phyloP scores from a whole-genome alignment of 1,140 invertebrate genomes.

The Dufourea novaeangliae region DNA sequence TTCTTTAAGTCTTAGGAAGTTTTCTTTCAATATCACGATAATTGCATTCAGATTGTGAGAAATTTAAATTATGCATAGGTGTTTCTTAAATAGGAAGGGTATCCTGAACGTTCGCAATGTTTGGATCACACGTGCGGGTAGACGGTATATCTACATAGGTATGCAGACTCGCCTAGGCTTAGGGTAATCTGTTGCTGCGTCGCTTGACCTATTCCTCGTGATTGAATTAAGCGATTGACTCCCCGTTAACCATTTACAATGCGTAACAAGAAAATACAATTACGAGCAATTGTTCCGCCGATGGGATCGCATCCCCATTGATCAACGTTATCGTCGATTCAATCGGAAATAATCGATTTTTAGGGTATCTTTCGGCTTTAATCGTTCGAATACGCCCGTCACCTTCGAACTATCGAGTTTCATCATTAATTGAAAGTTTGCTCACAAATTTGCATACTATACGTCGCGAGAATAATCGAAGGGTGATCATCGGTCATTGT shows the following conservation, averaged over 20 bases:
- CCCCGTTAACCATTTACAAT: not conserved
- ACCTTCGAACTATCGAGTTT: not conserved
- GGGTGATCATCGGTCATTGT: not conserved
- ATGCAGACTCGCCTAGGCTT: not conserved
- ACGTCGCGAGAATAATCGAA: not conserved
- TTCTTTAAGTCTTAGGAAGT: no score
- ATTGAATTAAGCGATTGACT: slow-evolving; percentile 29
- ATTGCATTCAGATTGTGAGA: no score
- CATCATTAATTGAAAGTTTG: not conserved
- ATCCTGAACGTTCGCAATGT: not conserved
- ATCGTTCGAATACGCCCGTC: no score
- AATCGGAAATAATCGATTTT: not conserved
- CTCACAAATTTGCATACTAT: not conserved
- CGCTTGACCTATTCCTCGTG: slow-evolving; percentile 2
- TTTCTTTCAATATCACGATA: not conserved
- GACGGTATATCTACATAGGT: not conserved
- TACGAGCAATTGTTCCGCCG: not conserved
- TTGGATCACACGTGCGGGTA: not conserved
- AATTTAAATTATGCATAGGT: not conserved
- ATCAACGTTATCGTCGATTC: not conserved
- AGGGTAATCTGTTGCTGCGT: not conserved
- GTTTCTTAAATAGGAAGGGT: not conserved
- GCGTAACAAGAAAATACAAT: slow-evolving; percentile 28
- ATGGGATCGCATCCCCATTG: slow-evolving; percentile 3
- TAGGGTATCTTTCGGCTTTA: no score